Evolutionary conservation across 2,888 invertebrate genomes (phyloP).

Genomic region (Drosophila eohydei): DNA sequence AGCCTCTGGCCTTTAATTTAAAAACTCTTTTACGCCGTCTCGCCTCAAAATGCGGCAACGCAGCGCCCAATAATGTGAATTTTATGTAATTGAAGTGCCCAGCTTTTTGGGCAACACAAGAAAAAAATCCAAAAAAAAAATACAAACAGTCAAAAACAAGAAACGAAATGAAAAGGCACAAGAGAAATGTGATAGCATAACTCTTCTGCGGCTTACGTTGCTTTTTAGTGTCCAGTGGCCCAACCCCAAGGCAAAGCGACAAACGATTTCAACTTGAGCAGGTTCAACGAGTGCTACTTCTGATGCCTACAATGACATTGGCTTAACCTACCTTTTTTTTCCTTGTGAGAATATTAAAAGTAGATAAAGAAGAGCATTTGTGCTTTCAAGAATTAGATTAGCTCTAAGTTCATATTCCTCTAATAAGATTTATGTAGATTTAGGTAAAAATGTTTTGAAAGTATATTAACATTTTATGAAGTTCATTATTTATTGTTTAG

Average conservation of each 20-base stretch:
- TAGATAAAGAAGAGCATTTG: not conserved
- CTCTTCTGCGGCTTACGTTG: constrained; percentile 71
- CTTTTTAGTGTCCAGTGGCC: constrained; percentile 13
- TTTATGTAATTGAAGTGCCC: constrained; percentile 80
- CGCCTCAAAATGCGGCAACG: constrained; percentile 68
- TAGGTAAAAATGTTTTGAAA: not conserved
- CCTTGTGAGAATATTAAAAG: not conserved
- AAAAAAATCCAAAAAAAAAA: constrained; percentile 14
- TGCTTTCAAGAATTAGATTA: not conserved
- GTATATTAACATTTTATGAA: not conserved
- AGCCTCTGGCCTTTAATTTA: constrained; percentile 79
- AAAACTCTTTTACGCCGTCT: constrained; percentile 80
- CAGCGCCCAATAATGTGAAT: constrained; percentile 78
- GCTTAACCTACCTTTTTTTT: constrained; percentile 13
- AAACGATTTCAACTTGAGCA: constrained; percentile 35
- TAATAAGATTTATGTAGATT: not conserved
- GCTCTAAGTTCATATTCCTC: not conserved
- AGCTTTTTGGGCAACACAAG: constrained; percentile 51
- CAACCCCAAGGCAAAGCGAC: constrained; percentile 56
- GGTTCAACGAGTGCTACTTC: constrained; percentile 21
- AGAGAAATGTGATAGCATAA: constrained; percentile 78
- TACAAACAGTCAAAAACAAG: constrained; percentile 4
- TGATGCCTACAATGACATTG: constrained; percentile 20
- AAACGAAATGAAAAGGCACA: constrained; percentile 31
- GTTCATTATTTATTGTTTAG: too few species aligned